phyloP scores from a whole-genome alignment of 1,140 invertebrate genomes.

The Drosophila cardini region DNA sequence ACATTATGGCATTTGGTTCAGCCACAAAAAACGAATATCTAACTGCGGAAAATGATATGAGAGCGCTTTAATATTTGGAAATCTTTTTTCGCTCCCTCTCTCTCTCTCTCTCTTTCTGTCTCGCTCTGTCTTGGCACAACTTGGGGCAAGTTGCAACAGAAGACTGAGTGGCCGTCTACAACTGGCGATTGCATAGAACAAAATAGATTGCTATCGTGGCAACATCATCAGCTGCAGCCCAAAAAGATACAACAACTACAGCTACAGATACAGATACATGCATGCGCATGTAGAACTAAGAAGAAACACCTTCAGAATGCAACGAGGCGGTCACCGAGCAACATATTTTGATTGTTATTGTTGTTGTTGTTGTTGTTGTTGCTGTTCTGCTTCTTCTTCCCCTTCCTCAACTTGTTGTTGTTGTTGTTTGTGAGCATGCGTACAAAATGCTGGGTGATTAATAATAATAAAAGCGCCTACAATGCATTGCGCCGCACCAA shows the following conservation, averaged over 20 bases:
- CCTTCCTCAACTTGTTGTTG: constrained; percentile 50
- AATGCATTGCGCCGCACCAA: constrained; percentile 44
- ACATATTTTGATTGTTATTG: constrained; percentile 60
- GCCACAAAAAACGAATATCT: constrained; percentile 24
- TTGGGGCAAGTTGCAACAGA: constrained; percentile 19
- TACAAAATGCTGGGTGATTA: constrained; percentile 84
- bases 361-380: constrained; percentile 55
- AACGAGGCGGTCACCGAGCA: constrained; percentile 74
- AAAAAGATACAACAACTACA: constrained; percentile 46
- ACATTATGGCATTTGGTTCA: constrained; percentile 65
- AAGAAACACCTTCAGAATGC: constrained; percentile 79
- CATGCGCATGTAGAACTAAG: constrained; percentile 40
- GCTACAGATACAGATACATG: constrained; percentile 26
- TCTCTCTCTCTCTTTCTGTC: too few species aligned
- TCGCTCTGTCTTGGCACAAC: constrained; percentile 2
- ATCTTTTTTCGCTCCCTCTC: constrained; percentile 24
- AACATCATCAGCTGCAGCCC: constrained; percentile 78
- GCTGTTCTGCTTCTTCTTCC: constrained; percentile 52
- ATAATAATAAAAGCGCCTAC: constrained; percentile 81
- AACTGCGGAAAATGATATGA: constrained; percentile 69
- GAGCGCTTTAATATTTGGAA: constrained; percentile 63
- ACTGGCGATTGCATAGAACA: constrained; percentile 75
- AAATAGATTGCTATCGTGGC: constrained; percentile 84
- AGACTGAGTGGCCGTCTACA: constrained; percentile 37
- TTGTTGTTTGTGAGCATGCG: constrained; percentile 70